Evolutionary conservation across 92 coral and sea anemone species (phyloP), one percentile per base, ranked within the genome.

Genomic region (Zoanthus solanderi): DNA sequence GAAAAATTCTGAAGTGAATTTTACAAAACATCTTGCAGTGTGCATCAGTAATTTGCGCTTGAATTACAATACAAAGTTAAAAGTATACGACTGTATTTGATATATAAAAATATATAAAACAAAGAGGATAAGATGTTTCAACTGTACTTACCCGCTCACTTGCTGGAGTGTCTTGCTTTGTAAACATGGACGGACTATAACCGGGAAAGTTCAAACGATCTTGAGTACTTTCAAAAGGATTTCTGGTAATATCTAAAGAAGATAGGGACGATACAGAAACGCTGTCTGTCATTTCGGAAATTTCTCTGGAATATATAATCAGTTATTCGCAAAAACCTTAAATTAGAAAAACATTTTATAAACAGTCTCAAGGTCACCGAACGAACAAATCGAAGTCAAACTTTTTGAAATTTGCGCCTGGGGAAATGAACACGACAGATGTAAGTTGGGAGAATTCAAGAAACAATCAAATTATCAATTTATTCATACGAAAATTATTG

Each of bases 111-210:
- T 16, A 50, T 34, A 53, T 37, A 37, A 37, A 37, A 37, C 9
- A 32, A 16, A 13, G n/a, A 32, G 13, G 12, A 5, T 45, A 42
- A 44, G 42, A 68, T 28, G 47, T 30, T 17, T 78, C 10, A 71
- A 56, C 2, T 72, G 37, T 18, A 44, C 88, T 16, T 87, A 97
- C 99, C 94, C 94, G 96, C 88, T 94, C 92, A 46, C 95, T 96
- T 0, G 84, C 95, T 9, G 99, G 99, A 13, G 99, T 97, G 74
- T 88, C 94, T 88, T 93, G 96, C n/a, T 91, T 91, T 3, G 78
- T 44, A 79, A 97, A 97, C 93, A 97, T 97, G 23, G 99, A 97
- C 72, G 99, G 99, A 75, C 99, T 97, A 54, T 94, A 93, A 1
- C 96, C 96, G 29, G 99, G 99, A 56, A 90, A 92, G 84, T 97